phyloP scores from a whole-genome alignment of 2,113 vertebrate species.

The Callorhinus ursinus region DNA sequence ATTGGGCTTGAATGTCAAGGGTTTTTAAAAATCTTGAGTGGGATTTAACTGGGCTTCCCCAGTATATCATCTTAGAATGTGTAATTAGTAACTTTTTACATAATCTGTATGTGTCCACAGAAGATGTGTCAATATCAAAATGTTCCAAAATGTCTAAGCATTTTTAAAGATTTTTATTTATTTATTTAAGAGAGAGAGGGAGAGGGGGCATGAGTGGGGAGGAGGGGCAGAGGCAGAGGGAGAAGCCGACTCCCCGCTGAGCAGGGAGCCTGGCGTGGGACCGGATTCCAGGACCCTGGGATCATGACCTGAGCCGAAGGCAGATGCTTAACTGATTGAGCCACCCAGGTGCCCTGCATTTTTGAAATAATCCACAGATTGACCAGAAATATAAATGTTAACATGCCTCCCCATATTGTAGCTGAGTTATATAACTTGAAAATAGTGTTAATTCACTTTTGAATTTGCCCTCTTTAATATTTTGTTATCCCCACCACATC shows the following conservation, averaged over 20 bases:
- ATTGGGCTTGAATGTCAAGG: background rate
- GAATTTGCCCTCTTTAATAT: background rate
- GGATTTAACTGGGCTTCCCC: background rate
- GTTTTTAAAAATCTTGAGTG: background rate
- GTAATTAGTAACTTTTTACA: background rate
- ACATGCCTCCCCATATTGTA: background rate
- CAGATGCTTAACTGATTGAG: too few species aligned
- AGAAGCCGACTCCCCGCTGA: too few species aligned
- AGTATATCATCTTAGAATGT: background rate
- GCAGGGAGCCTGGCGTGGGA: too few species aligned
- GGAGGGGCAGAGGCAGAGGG: too few species aligned
- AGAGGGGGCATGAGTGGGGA: too few species aligned
- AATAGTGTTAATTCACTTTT: background rate
- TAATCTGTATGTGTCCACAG: background rate
- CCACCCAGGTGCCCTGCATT: too few species aligned
- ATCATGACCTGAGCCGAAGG: too few species aligned
- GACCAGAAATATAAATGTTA: conserved; percentile 35
- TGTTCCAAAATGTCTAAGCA: background rate
- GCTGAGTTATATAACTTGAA: conserved; percentile 9
- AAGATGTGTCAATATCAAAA: background rate
- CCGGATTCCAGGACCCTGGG: too few species aligned
- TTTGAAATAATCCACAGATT: background rate
- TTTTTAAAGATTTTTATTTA: background rate
- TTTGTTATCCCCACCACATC: background rate
- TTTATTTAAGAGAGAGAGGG: too few species aligned